Evolutionary conservation across 2,113 vertebrate species (phyloP).

Genomic region (Ophthalmotilapia sp.): DNA sequence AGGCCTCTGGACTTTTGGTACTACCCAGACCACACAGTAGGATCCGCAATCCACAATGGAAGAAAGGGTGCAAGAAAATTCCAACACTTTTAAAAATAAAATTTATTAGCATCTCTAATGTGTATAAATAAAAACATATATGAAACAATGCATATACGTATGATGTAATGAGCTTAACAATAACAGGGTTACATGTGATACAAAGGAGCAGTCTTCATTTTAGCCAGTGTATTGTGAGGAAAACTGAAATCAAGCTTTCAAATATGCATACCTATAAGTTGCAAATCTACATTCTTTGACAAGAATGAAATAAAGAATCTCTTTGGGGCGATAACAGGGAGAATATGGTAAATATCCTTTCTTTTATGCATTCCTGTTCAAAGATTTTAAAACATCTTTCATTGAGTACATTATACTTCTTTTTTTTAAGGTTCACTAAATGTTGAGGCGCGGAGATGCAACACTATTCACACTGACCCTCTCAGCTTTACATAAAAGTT

Average conservation of each 20-base stretch:
- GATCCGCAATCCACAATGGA: background rate
- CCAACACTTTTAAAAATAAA: slow-evolving; percentile 84
- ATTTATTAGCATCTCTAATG: slow-evolving; percentile 86
- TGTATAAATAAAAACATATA: slow-evolving; percentile 86
- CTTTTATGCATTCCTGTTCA: slow-evolving; percentile 67
- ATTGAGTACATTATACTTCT: slow-evolving; percentile 58
- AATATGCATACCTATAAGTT: slow-evolving; percentile 76
- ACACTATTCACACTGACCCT: slow-evolving; percentile 66
- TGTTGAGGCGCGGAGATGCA: slow-evolving; percentile 66
- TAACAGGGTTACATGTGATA: slow-evolving; percentile 85
- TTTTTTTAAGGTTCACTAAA: slow-evolving; percentile 63
- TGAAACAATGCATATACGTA: slow-evolving; percentile 78
- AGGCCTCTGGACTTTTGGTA: background rate
- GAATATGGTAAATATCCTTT: slow-evolving; percentile 59
- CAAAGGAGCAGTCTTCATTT: slow-evolving; percentile 76
- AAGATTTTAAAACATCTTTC: slow-evolving; percentile 63
- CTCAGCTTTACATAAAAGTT: slow-evolving; percentile 66
- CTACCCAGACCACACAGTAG: background rate
- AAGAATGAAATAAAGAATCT: slow-evolving; percentile 71
- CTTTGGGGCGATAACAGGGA: slow-evolving; percentile 40
- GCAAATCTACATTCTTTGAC: slow-evolving; percentile 80
- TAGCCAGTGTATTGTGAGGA: slow-evolving; percentile 81
- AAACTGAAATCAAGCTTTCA: slow-evolving; percentile 70
- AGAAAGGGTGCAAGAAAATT: slow-evolving; percentile 4
- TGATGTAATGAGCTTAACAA: slow-evolving; percentile 81